Conservation (phyloP, 2,888 invertebrate genomes). For the Xiphydria camelus region DNA sequence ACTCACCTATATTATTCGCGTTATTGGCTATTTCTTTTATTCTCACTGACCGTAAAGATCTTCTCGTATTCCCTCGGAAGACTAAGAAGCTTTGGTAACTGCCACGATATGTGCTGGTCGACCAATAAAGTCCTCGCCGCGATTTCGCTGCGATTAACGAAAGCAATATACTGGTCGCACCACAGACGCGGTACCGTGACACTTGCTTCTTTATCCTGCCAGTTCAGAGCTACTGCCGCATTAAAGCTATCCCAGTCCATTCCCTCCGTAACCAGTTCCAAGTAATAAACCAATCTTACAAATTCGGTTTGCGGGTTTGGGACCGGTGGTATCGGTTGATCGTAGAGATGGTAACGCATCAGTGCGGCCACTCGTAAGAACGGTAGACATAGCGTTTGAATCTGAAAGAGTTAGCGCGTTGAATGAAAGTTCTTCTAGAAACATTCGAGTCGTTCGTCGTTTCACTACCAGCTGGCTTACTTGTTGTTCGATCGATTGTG, state of each 20-base stretch:
- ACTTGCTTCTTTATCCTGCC: constrained; percentile 59
- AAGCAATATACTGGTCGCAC: constrained; percentile 70
- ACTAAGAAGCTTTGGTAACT: constrained; percentile 78
- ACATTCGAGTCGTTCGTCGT: constrained; percentile 1
- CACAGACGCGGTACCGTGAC: constrained; percentile 66
- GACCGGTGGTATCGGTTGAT: constrained; percentile 73
- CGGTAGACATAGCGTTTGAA: constrained; percentile 80
- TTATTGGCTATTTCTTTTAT: constrained; percentile 2
- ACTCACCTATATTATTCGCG: not conserved
- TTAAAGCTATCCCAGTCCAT: constrained; percentile 71
- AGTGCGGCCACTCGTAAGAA: constrained; percentile 83
- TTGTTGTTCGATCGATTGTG: constrained; percentile 31
- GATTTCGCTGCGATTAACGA: constrained; percentile 61
- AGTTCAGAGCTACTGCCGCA: constrained; percentile 67
- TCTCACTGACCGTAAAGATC: constrained; percentile 77
- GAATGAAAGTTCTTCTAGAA: not conserved
- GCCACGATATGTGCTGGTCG: constrained; percentile 78
- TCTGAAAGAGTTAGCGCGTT: constrained; percentile 55
- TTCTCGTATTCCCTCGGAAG: constrained; percentile 91
- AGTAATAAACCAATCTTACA: constrained; percentile 74
- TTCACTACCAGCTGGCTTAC: too few relatives aligned
- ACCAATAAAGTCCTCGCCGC: constrained; percentile 72
- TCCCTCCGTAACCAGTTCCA: constrained; percentile 72
- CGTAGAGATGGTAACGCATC: constrained; percentile 81
- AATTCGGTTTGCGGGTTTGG: constrained; percentile 72